Evolutionary conservation across 1,140 invertebrate genomes (phyloP), one percentile per base, ranked within the genome.

Genomic region (Proctacanthus coquilletti): DNA sequence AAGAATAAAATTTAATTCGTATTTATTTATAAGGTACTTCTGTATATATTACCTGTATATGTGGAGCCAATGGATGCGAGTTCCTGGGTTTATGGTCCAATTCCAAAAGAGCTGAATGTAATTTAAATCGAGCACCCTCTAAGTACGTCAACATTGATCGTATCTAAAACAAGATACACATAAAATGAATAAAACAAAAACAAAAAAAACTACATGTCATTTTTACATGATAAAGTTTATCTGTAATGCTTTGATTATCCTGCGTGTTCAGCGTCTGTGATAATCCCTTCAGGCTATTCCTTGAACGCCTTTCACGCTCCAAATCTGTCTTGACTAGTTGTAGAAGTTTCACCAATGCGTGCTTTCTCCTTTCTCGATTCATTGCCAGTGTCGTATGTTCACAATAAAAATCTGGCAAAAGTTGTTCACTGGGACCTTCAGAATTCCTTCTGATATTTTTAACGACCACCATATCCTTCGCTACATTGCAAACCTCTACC

Each of bases 171-270:
- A 20, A 36, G 17, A 41, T 38, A 30, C 18, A 36, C 21, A 21
- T 43, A 29, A 13, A 36, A 27, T 36, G 36, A 40, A 41, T 41
- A 21, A 2, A 37, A 19, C 13, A 39, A 20, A 31, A 40, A 36
- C 31, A 42, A 60, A 69, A 14, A 10, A 6, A 36, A 33, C 6
- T 18, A 34, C 15, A 17, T 18, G n/a, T n/a, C n/a, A n/a, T n/a
- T n/a, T n/a, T n/a, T n/a, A 93, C 86, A 60, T 93, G 85, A 52
- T 86, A 83, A 2, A 94, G 59, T 65, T 91, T 92, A 44, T 94
- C 87, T 31, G 75, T 77, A 8, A 93, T 83, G 49, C 89, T 93
- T 51, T 92, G 85, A 45, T 93, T 84, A 51, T 93, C 89, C 49
- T 88, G 81, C 21, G 78, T 75, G 15, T 83, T 86, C 38, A 95